Percentiles rank a stretch among this genome's conserved stretches.
Evolutionary conservation across 2,797 vertebrate species (phyloP).

Genomic region (Epinephelus coioides): DNA sequence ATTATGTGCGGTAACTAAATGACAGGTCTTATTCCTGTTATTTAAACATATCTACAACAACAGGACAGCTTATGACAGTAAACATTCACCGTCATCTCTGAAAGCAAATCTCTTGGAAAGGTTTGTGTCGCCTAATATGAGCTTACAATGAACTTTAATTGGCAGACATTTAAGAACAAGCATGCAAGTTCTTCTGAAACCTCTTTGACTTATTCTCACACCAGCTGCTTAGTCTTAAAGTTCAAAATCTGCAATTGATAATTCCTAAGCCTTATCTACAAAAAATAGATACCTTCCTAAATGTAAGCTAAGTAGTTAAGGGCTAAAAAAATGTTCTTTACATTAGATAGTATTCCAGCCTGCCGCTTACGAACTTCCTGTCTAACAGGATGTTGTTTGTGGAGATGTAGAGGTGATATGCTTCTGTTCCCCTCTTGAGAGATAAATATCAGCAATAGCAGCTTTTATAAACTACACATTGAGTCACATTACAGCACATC

Average conservation of each 20-base stretch:
- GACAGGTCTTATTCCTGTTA: not conserved
- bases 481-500: not conserved
- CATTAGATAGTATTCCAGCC: not conserved
- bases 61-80: not conserved
- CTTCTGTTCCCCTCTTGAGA: not conserved
- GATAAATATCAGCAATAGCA: not conserved
- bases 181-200: not conserved
- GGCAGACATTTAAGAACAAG: not conserved
- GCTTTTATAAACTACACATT: not conserved
- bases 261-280: not conserved
- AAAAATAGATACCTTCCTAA: not conserved
- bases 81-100: not conserved
- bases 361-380: conserved; percentile 40
- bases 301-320: not conserved
- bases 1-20: not conserved
- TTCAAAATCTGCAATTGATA: not conserved
- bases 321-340: not conserved
- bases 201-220: not conserved
- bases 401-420: not conserved
- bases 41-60: not conserved
- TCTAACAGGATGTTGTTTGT: conserved; percentile 34
- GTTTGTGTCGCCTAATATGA: not conserved
- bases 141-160: not conserved
- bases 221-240: not conserved
- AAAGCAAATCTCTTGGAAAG: not conserved